Evolutionary conservation across 30 jellyfish, hydroid and myxozoan species (phyloP), one percentile per base, ranked within the genome.

Genomic region (Cassiopea xamachana): DNA sequence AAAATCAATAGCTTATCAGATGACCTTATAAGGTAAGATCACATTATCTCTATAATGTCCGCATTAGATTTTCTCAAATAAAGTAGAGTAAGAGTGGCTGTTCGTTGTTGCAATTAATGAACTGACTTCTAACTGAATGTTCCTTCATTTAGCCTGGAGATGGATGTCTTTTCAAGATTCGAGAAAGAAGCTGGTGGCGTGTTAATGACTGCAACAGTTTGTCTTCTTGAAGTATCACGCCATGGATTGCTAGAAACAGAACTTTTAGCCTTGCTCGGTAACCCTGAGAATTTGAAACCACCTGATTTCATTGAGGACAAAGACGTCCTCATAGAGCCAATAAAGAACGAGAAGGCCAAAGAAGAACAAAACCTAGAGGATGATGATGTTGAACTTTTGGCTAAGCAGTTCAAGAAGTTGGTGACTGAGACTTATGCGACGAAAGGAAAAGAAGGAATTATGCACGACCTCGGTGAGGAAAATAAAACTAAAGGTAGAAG

Each of bases 1-100:
- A 94, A 94, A 61, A 94, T 94, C 72, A 71, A 71, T 73, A 88
- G 87, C 51, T 72, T 94, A 80, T 95, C 98, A 39, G 98, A 94
- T 74, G 97, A 90, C 61, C 84, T 94, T 43, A 94, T 94, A 60
- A 94, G 98, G 98, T 94, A 72, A 67, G 77, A n/a, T n/a, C 45
- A 14, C 3, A 12, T 70, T 68, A 10, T 10, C 7, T 13, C 1
- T 7, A 16, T 5, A 75, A 16, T 9, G 12, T 55, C 64, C 10
- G 64, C 7, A 6, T 10, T 55, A 55, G 64, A 3, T 55, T 55
- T 19, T 8, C 39, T 27, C 39, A 27, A 27, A 27, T 27, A 27
- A 27, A 27, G 39, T 27, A 27, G 39, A 27, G 39, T 27, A 27
- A 27, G 39, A 27, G 39, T 27, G 39, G 39, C 39, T 27, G 39